These are phyloP conservation scores for Dendrolimus kikuchii DNA, from an alignment of 1,140 invertebrate species.

Conservation along the genomic window DNA sequence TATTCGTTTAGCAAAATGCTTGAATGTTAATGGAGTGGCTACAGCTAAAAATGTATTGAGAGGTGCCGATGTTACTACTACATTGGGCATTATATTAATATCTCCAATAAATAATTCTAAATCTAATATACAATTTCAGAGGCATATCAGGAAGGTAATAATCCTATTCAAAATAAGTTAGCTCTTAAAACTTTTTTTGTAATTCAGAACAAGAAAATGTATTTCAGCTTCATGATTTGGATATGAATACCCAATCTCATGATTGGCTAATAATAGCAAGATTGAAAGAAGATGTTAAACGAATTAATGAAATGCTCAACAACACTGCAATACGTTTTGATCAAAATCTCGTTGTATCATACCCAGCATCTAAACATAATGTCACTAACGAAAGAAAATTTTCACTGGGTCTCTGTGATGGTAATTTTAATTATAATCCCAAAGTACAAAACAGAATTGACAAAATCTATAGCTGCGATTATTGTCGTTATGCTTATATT, in stretches of 20 bases:
- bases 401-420: conserved; percentile 26
- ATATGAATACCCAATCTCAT: conserved; percentile 42
- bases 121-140: conserved; percentile 16
- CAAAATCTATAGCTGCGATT: neutral
- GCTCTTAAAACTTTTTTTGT: too few species aligned
- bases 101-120: conserved; percentile 23
- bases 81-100: conserved; percentile 40
- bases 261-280: conserved; percentile 47
- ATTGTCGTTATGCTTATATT: conserved; percentile 3
- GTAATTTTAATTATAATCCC: conserved; percentile 39
- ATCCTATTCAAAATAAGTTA: neutral
- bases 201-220: neutral
- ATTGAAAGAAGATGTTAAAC: conserved; percentile 32
- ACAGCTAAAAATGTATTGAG: conserved; percentile 24
- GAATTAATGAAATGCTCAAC: conserved; percentile 42
- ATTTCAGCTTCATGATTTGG: conserved; percentile 39
- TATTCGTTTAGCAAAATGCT: conserved; percentile 42
- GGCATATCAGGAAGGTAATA: conserved; percentile 37
- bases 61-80: conserved; percentile 15
- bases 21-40: conserved; percentile 46
- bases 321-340: conserved; percentile 47
- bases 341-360: conserved; percentile 48
- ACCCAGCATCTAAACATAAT: conserved; percentile 15
- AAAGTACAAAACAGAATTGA: neutral
- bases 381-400: neutral